Conservation (phyloP, 1,140 invertebrate species). For the Nephila pilipes region DNA sequence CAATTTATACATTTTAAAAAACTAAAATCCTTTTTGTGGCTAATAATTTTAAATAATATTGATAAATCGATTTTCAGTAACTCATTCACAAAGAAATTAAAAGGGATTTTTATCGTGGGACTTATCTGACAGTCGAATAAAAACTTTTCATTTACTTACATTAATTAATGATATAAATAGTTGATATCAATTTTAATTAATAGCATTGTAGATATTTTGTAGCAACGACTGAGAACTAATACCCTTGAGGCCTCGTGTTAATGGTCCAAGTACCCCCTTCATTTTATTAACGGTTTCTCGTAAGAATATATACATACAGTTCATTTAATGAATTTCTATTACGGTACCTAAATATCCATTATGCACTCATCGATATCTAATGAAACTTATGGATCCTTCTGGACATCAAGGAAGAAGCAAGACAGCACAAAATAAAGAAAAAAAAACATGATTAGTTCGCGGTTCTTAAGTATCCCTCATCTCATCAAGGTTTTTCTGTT, state of each 20-base stretch:
- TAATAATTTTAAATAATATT: no score
- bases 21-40: no score
- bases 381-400: background rate
- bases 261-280: background rate
- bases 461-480: no score
- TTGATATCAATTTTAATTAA: background rate
- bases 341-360: background rate
- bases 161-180: slow-evolving; percentile 1
- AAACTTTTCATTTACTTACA: background rate
- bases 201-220: background rate
- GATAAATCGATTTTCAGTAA: no score
- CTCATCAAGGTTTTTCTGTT: no score
- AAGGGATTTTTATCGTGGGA: background rate
- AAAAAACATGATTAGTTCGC: no score
- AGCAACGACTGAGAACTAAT: background rate
- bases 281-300: background rate
- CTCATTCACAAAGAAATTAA: no score
- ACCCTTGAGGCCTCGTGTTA: background rate
- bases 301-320: background rate
- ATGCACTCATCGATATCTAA: slow-evolving; percentile 1
- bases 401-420: background rate
- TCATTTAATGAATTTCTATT: slow-evolving; percentile 23
- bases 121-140: background rate
- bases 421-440: no score
- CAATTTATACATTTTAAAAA: no score